These are phyloP conservation scores for Pachyuromys duprasi DNA, from an alignment of 2,797 vertebrate species.

Conservation along the genomic window DNA sequence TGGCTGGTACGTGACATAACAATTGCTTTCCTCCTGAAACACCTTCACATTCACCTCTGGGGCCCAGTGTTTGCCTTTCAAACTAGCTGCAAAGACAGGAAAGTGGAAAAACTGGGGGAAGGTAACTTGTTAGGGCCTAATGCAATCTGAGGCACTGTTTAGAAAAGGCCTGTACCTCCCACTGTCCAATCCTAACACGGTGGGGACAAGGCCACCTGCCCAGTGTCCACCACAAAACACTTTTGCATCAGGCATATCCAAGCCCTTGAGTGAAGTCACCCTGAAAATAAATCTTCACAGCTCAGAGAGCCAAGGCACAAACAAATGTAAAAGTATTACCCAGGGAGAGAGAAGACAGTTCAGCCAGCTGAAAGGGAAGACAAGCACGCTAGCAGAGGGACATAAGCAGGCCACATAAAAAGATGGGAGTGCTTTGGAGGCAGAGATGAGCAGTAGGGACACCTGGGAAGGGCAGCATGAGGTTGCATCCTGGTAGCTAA, in stretches of 20 bases:
- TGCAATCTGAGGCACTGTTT: slow-evolving; percentile 43
- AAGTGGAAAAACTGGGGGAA: slow-evolving; percentile 56
- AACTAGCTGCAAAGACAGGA: slow-evolving; percentile 32
- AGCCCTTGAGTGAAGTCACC: slow-evolving; percentile 52
- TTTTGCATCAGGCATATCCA: slow-evolving; percentile 31
- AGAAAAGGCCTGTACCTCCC: slow-evolving; percentile 35
- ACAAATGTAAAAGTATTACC: slow-evolving; percentile 39
- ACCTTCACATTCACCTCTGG: slow-evolving; percentile 33
- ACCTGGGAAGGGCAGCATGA: not conserved
- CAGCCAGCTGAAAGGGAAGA: not conserved
- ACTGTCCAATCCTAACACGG: slow-evolving; percentile 54
- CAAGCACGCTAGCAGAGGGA: not conserved
- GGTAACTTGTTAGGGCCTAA: slow-evolving; percentile 52
- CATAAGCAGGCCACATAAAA: not conserved
- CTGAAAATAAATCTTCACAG: slow-evolving; percentile 73
- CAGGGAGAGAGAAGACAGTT: not conserved
- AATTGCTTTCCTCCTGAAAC: slow-evolving; percentile 40
- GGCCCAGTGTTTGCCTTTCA: slow-evolving; percentile 36
- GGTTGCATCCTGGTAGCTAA: not conserved
- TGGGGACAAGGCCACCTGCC: slow-evolving; percentile 29
- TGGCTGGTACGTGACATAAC: not conserved
- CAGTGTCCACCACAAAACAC: slow-evolving; percentile 21
- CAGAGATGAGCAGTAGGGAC: not conserved
- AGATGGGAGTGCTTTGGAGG: not conserved
- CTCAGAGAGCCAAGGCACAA: slow-evolving; percentile 55